Conservation (phyloP, 2,888 invertebrate genomes). For the Hirudinaria manillensis region DNA sequence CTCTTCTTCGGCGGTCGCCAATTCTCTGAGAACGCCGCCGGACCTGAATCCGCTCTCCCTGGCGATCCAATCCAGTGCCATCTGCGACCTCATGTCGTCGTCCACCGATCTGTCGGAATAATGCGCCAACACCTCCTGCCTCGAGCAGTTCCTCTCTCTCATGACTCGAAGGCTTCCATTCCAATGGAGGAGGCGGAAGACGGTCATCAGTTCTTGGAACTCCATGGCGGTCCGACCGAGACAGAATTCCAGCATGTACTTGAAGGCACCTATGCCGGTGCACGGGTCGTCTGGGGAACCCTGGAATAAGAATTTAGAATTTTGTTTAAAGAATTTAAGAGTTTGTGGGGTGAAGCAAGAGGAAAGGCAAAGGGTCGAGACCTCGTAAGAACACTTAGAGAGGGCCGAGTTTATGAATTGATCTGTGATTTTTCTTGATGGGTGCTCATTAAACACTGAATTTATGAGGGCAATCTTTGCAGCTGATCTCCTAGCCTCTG, state of each 20-base stretch:
- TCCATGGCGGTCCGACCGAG: slow-evolving; percentile 81
- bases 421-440: slow-evolving; percentile 81
- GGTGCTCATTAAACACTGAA: slow-evolving; percentile 91
- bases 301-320: slow-evolving; percentile 36
- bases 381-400: slow-evolving; percentile 76
- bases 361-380: slow-evolving; percentile 40
- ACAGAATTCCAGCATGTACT: slow-evolving; percentile 65
- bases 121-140: slow-evolving; percentile 78
- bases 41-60: slow-evolving; percentile 61
- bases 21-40: slow-evolving; percentile 72
- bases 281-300: slow-evolving; percentile 60
- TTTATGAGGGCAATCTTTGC: slow-evolving; percentile 94
- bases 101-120: slow-evolving; percentile 85
- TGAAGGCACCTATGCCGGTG: slow-evolving; percentile 70
- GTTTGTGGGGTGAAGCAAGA: neutral
- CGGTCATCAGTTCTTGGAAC: slow-evolving; percentile 95
- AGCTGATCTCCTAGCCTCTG: slow-evolving; percentile 84
- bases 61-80: slow-evolving; percentile 91
- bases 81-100: slow-evolving; percentile 84
- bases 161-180: slow-evolving; percentile 91
- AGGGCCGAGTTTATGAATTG: slow-evolving; percentile 90
- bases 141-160: slow-evolving; percentile 86
- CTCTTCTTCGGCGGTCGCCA: slow-evolving; percentile 78
- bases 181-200: slow-evolving; percentile 90
- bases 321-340: neutral